Percentiles rank a stretch among this genome's conserved stretches.
Evolutionary conservation across 2,113 vertebrate species (phyloP).

Genomic region (Garra rufa): DNA sequence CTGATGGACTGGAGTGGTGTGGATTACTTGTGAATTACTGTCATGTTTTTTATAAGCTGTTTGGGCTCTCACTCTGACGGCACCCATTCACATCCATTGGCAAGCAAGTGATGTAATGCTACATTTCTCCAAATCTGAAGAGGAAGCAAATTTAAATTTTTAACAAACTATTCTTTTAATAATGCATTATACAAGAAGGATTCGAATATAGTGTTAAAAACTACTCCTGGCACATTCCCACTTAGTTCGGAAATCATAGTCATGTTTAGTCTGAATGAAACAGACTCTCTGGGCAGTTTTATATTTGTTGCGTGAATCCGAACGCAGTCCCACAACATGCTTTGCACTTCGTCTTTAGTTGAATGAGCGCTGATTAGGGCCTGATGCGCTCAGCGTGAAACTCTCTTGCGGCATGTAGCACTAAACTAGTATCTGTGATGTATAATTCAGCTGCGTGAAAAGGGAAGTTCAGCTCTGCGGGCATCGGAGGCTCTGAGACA

Average conservation of each 20-base stretch:
- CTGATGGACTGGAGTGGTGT: too few relatives aligned
- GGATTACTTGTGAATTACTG: too few relatives aligned
- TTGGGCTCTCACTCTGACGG: too few relatives aligned
- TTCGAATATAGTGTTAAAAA: background rate
- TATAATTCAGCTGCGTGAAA: slow-evolving; percentile 50
- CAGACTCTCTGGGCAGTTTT: background rate
- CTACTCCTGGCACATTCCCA: background rate
- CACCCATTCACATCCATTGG: too few relatives aligned
- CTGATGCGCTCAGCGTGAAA: slow-evolving; percentile 30
- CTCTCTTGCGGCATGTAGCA: background rate
- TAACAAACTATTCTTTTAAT: background rate
- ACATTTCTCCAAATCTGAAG: background rate
- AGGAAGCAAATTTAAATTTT: background rate
- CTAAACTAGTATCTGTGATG: slow-evolving; percentile 44
- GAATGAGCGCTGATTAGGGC: slow-evolving; percentile 1
- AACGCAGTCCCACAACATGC: background rate
- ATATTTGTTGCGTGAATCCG: background rate
- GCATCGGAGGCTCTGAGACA: background rate
- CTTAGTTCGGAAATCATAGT: background rate
- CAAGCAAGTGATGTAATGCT: too few relatives aligned
- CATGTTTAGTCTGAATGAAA: background rate
- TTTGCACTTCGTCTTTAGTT: background rate
- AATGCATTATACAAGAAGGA: background rate
- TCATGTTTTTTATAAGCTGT: too few relatives aligned
- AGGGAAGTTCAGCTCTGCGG: background rate